A percentile compares a stretch with the other conserved stretches of the same genome.
These are phyloP conservation scores for Dichetophora obliterata DNA, from an alignment of 2,888 invertebrate species.

Conservation along the genomic window DNA sequence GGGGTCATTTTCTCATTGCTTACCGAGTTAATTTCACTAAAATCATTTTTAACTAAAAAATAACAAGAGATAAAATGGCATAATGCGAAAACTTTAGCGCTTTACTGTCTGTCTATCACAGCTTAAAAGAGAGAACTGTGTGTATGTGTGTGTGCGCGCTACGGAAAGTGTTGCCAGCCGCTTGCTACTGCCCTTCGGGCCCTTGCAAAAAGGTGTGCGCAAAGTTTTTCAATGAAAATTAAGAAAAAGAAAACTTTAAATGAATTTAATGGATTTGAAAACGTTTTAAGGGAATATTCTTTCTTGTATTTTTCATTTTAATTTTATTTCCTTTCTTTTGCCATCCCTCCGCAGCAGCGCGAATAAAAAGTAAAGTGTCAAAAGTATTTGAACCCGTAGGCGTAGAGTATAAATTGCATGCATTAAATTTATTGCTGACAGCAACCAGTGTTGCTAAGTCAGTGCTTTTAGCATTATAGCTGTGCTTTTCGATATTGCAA, in stretches of 20 bases:
- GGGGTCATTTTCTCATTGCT: background rate
- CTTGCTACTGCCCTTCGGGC: background rate
- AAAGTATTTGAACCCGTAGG: no score
- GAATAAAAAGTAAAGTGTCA: background rate
- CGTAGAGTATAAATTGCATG: background rate
- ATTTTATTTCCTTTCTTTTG: background rate
- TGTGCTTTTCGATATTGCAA: no score
- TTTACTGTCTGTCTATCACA: background rate
- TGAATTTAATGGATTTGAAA: constrained; percentile 29
- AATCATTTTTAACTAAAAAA: constrained; percentile 17
- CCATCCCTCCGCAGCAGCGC: background rate
- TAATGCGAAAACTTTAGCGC: constrained; percentile 30
- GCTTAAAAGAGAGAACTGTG: background rate
- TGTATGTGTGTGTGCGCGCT: background rate
- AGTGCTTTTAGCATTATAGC: no score
- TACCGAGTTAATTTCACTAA: background rate
- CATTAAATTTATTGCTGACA: background rate
- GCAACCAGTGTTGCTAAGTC: no score
- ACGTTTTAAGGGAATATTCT: background rate
- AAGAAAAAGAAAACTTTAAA: constrained; percentile 32
- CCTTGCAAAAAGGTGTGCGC: constrained; percentile 17
- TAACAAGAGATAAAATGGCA: constrained; percentile 3
- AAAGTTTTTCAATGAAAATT: constrained; percentile 31
- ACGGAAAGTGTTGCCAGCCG: no score
- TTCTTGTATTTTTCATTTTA: background rate